Evolutionary conservation across 2,888 invertebrate genomes (phyloP).

Genomic region (Netelia inedita): DNA sequence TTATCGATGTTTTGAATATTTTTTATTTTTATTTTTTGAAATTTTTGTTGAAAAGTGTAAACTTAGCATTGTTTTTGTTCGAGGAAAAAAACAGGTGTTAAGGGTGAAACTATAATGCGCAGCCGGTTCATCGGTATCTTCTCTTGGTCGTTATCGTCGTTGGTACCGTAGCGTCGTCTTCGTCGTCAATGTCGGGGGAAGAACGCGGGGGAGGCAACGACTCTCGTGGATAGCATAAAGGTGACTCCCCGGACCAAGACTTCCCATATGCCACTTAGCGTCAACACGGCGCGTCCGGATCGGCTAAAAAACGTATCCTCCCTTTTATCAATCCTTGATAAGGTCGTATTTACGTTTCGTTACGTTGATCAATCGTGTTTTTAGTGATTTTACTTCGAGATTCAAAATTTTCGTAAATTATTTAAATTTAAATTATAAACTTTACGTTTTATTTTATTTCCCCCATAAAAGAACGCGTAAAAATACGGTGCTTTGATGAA

Average conservation of each 20-base stretch:
- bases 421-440: too few relatives aligned
- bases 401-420: background rate
- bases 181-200: slow-evolving; percentile 72
- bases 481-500: background rate
- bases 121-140: slow-evolving; percentile 4
- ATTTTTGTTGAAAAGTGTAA: too few relatives aligned
- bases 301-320: slow-evolving; percentile 17
- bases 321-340: slow-evolving; percentile 6
- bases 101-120: background rate
- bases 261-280: slow-evolving; percentile 81
- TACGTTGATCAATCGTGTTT: background rate
- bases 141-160: slow-evolving; percentile 40
- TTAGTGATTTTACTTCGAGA: background rate
- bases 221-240: slow-evolving; percentile 79
- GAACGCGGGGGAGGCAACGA: slow-evolving; percentile 79
- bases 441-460: too few relatives aligned
- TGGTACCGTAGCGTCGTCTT: slow-evolving; percentile 18
- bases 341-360: background rate
- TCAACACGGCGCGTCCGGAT: slow-evolving; percentile 67
- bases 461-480: background rate
- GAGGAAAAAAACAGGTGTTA: too few relatives aligned
- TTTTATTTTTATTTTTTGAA: too few relatives aligned
- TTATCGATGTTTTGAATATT: too few relatives aligned
- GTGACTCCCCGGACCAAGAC: slow-evolving; percentile 80
- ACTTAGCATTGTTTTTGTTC: too few relatives aligned